A percentile compares a stretch with the other conserved stretches of the same genome.
These are phyloP conservation scores for Amaurobius ferox DNA, from an alignment of 2,888 invertebrate genomes.

Conservation along the genomic window DNA sequence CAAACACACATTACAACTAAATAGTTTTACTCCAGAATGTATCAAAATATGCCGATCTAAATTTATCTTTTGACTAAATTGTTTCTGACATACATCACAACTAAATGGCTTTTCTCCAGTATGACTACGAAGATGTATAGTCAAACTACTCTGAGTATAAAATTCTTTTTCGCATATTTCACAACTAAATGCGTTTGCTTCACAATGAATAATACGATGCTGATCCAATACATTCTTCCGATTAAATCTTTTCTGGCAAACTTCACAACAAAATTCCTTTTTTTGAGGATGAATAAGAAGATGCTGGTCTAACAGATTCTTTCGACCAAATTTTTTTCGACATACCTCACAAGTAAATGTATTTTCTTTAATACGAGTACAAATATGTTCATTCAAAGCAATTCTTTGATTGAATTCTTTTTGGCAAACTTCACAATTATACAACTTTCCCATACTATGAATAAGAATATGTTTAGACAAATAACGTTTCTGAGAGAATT, in stretches of 20 bases:
- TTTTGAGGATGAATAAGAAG: background rate
- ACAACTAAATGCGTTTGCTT: no score
- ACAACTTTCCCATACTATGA: background rate
- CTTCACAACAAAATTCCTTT: background rate
- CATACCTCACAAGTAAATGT: background rate
- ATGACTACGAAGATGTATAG: no score
- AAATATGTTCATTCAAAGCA: background rate
- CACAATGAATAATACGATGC: no score
- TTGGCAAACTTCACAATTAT: background rate
- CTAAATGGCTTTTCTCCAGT: no score
- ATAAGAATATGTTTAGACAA: background rate
- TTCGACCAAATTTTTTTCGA: background rate
- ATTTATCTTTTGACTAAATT: no score
- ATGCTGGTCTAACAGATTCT: background rate
- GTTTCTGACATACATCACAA: no score
- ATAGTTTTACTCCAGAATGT: no score
- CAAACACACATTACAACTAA: no score
- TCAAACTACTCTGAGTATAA: no score
- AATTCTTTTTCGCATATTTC: no score
- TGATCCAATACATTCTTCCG: no score
- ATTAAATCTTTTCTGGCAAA: background rate
- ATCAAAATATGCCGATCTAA: no score
- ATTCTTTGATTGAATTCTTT: background rate
- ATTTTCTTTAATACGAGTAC: background rate
- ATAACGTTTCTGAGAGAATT: background rate